Percentiles rank a stretch among this genome's conserved stretches.
Conservation (phyloP, 2,113 vertebrate genomes). For the Brienomyrus brachyistius region DNA sequence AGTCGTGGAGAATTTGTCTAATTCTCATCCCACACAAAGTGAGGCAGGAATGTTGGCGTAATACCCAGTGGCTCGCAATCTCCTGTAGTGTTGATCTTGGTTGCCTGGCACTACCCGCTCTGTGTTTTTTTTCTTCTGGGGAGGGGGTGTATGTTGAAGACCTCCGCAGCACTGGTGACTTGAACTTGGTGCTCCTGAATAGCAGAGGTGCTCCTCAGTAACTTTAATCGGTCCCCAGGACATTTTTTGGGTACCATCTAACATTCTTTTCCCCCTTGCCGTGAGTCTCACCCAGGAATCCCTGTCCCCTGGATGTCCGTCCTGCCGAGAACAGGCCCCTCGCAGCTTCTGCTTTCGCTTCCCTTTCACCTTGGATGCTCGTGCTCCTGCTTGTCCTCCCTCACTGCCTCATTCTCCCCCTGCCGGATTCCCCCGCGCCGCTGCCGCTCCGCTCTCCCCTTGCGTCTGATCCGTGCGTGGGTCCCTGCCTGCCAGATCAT, state of each 20-base stretch:
- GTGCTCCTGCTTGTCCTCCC: not conserved
- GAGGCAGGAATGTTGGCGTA: not conserved
- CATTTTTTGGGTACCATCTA: not conserved
- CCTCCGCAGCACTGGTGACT: not conserved
- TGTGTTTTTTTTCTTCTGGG: not conserved
- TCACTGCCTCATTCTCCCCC: not conserved
- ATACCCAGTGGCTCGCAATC: not conserved
- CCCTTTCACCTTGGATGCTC: not conserved
- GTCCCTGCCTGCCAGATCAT: not conserved
- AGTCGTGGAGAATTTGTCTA: slow-evolving; percentile 50
- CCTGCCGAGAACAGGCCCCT: not conserved
- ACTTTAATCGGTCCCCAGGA: not conserved
- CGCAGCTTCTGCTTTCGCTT: not conserved
- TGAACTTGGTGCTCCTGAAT: not conserved
- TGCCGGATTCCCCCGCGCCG: not conserved
- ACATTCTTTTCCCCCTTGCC: not conserved
- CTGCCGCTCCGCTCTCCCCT: not conserved
- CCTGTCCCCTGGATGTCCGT: not conserved
- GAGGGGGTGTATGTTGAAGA: not conserved
- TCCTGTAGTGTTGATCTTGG: not conserved
- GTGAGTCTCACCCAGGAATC: not conserved
- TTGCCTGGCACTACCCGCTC: not conserved
- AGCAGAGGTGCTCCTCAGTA: not conserved
- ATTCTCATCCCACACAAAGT: not conserved
- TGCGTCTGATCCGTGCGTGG: not conserved